Conservation (phyloP, 1,140 invertebrate species). For the Oncopodura yosiiana region DNA sequence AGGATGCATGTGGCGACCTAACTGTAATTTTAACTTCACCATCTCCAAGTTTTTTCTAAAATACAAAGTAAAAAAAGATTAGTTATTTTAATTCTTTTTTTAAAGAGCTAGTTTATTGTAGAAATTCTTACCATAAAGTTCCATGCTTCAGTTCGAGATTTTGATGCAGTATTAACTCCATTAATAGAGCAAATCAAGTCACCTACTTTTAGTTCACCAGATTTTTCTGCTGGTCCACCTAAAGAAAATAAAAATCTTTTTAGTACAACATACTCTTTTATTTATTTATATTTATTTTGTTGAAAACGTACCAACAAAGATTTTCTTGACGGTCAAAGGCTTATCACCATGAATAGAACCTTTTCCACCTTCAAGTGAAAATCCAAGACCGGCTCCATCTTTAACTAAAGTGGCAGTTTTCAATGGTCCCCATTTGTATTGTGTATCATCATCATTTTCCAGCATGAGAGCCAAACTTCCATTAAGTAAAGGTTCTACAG, state of each 20-base stretch:
- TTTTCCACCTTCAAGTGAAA: conserved; percentile 82
- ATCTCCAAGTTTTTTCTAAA: conserved; percentile 34
- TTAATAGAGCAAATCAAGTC: conserved; percentile 80
- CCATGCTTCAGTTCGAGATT: conserved; percentile 87
- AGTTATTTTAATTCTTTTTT: no score
- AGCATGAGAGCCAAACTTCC: conserved; percentile 18
- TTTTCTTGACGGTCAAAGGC: conserved; percentile 77
- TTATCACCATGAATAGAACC: conserved; percentile 77
- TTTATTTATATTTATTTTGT: background rate
- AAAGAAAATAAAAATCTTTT: conserved; percentile 19
- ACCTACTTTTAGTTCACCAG: conserved; percentile 66
- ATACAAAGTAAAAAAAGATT: no score
- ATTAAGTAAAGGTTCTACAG: conserved; percentile 27
- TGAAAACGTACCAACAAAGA: conserved; percentile 66
- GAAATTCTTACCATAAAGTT: no score
- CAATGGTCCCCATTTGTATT: conserved; percentile 33
- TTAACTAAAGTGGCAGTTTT: conserved; percentile 59
- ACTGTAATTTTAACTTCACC: conserved; percentile 34
- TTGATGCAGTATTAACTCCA: conserved; percentile 61
- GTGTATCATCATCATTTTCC: conserved; percentile 32
- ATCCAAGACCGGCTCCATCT: conserved; percentile 78
- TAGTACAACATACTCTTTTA: background rate
- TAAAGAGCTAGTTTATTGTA: conserved; percentile 76
- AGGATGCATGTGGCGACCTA: conserved; percentile 14
- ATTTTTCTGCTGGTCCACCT: conserved; percentile 86